These are phyloP conservation scores for Eristalis arbustorum DNA, from an alignment of 2,888 invertebrate genomes.

Conservation along the genomic window DNA sequence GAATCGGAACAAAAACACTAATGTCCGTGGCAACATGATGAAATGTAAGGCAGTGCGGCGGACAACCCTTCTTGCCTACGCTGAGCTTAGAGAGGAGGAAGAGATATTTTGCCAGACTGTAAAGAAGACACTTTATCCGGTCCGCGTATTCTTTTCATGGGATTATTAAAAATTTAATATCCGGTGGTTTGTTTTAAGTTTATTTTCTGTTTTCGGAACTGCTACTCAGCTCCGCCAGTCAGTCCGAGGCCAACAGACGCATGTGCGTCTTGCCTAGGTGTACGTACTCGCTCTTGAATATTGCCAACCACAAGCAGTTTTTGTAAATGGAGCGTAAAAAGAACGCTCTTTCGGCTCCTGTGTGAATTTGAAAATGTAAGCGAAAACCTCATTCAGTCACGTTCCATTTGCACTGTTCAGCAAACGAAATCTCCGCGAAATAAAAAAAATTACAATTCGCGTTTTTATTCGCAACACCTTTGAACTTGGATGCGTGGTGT, in stretches of 20 bases:
- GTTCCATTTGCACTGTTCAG: too few species aligned
- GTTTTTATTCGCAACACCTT: neutral
- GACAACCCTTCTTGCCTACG: constrained; percentile 3
- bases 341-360: too few species aligned
- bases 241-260: neutral
- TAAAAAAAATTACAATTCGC: neutral
- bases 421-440: neutral
- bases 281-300: too few species aligned
- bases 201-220: neutral
- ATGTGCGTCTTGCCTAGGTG: neutral
- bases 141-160: constrained; percentile 13
- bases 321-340: too few species aligned
- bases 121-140: constrained; percentile 1
- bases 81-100: neutral
- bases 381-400: neutral
- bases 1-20: neutral
- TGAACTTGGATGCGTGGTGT: neutral
- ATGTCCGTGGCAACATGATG: constrained; percentile 7
- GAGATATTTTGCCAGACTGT: neutral
- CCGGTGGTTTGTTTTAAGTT: neutral
- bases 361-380: neutral
- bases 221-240: neutral
- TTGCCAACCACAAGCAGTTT: too few species aligned
- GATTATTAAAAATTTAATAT: constrained; percentile 30
- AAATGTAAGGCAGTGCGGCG: neutral